A percentile compares a stretch with the other conserved stretches of the same genome.
Evolutionary conservation across 1,140 invertebrate genomes (phyloP).

Genomic region (Semibalanus balanoides): DNA sequence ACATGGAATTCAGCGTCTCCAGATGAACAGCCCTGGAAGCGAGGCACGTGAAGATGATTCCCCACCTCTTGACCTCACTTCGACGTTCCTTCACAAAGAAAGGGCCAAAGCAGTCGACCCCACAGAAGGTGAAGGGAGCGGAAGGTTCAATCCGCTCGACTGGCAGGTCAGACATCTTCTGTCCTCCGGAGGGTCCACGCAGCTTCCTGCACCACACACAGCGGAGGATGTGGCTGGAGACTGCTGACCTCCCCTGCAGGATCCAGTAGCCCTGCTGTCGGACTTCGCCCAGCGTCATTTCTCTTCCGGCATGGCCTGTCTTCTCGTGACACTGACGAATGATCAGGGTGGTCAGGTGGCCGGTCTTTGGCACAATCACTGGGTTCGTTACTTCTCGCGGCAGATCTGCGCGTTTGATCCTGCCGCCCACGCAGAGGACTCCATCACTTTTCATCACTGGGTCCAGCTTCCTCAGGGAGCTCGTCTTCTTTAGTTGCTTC

Average conservation of each 20-base stretch:
- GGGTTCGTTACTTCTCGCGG: background rate
- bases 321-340: background rate
- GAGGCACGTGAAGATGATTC: background rate
- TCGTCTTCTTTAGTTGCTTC: background rate
- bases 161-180: slow-evolving; percentile 1
- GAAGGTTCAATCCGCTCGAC: background rate
- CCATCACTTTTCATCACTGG: background rate
- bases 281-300: background rate
- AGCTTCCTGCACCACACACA: background rate
- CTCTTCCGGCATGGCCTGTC: background rate
- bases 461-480: background rate
- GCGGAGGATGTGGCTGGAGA: background rate
- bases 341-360: background rate
- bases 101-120: slow-evolving; percentile 7
- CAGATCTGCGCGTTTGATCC: background rate
- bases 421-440: background rate
- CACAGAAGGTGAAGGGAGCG: background rate
- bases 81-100: background rate
- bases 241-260: background rate
- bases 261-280: slow-evolving; percentile 4
- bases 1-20: background rate
- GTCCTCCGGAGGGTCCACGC: background rate
- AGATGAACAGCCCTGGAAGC: background rate
- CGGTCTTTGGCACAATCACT: background rate
- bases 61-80: background rate